Evolutionary conservation across 2,797 vertebrate genomes (phyloP), one percentile per base, ranked within the genome.

Genomic region (Tarsius wallacei): DNA sequence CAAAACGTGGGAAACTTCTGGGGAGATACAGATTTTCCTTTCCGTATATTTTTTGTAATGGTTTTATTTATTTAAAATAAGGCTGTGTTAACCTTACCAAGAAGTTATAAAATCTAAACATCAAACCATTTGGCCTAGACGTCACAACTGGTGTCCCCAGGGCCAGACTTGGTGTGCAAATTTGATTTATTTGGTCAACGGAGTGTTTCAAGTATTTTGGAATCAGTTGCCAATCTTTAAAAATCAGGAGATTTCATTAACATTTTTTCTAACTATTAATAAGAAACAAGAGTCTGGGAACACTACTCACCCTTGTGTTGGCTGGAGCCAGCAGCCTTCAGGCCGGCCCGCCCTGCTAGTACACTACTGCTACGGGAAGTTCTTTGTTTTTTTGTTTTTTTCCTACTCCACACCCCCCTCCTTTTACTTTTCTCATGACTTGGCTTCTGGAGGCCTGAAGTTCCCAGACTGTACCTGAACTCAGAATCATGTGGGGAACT

Each of bases 221-320:
- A 63, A 28, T 61, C 51, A n/a, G 21, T 21, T 68, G 57, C 36
- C 64, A 28, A 17, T 71, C 24, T 47, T 66, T 47, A 36, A 84
- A 74, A 71, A 36, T 57, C n/a, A 53, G 55, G 28, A 77, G 64
- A 31, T 70, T 66, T 84, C 16, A 24, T 47, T 2, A 53, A 53
- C 6, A 16, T 26, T 28, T 42, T 82, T 57, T 33, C 26, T 21
- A 71, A 24, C n/a, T 77, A 4, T 68, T 24, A 4, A 51, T 26
- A 63, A 57, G 24, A 51, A 86, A 2, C 16, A 26, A n/a, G 78
- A 10, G 49, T 42, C 47, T 3, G 4, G 66, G 49, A 10, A 22
- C 0, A 1, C 8, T 17, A 8, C 33, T 11, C n/a, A 8, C 33
- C 36, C 11, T 21, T 12, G 0, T 4, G 1, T 55, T 0, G 33